Conservation (phyloP, 2,797 vertebrate species). For the Rhodeus uyekii region DNA sequence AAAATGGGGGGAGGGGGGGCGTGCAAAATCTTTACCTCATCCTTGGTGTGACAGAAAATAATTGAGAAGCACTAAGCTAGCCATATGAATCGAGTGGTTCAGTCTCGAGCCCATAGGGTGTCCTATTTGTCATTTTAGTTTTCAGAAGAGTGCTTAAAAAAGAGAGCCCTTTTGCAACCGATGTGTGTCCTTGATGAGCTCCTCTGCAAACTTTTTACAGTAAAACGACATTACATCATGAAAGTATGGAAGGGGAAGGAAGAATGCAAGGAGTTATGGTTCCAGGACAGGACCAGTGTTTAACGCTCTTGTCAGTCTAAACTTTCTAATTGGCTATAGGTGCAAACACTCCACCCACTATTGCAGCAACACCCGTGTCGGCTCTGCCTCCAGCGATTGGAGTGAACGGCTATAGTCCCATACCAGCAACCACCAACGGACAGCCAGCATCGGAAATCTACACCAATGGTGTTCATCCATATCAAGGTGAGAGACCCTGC, state of each 20-base stretch:
- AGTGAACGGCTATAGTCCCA: conserved; percentile 87
- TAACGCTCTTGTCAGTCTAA: conserved; percentile 29
- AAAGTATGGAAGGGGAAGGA: too few relatives aligned
- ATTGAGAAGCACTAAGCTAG: too few relatives aligned
- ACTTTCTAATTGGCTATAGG: conserved; percentile 71
- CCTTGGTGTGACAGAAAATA: too few relatives aligned
- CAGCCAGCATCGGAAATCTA: conserved; percentile 88
- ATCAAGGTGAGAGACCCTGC: conserved; percentile 80
- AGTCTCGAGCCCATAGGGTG: too few relatives aligned
- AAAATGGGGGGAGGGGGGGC: too few relatives aligned
- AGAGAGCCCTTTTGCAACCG: neutral
- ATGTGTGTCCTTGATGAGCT: neutral
- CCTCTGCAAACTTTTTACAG: too few relatives aligned
- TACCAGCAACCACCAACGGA: conserved; percentile 82
- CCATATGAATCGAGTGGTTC: too few relatives aligned
- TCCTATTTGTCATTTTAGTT: neutral
- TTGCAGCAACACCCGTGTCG: conserved; percentile 85
- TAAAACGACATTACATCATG: too few relatives aligned
- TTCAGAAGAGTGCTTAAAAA: neutral
- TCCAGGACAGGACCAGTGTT: neutral
- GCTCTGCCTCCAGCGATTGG: conserved; percentile 85
- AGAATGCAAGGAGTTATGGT: neutral
- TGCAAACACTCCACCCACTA: conserved; percentile 90
- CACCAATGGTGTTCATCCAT: conserved; percentile 88
- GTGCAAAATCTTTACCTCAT: too few relatives aligned